These are phyloP conservation scores for Heptranchias perlo DNA, from an alignment of 2,113 vertebrate species.

Conservation along the genomic window DNA sequence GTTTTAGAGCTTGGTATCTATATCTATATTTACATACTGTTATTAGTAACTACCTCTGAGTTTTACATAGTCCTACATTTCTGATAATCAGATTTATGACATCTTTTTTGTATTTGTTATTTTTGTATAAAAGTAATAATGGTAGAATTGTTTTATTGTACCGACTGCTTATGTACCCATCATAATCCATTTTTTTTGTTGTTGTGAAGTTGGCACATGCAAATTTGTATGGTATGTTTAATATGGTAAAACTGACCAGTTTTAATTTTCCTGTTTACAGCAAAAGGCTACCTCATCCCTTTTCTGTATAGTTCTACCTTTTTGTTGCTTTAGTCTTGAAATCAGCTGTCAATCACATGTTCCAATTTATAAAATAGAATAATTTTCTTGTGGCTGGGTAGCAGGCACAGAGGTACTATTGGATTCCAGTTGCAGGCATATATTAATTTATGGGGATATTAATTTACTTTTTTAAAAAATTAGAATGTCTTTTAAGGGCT, in stretches of 20 bases:
- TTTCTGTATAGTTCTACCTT: conserved; percentile 63
- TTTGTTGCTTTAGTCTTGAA: conserved; percentile 64
- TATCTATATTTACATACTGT: conserved; percentile 73
- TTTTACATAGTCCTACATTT: conserved; percentile 65
- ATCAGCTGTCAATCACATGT: conserved; percentile 60
- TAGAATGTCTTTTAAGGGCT: background rate
- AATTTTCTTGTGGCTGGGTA: background rate
- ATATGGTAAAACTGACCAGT: conserved; percentile 42
- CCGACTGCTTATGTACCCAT: conserved; percentile 61
- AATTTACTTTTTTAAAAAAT: conserved; percentile 1
- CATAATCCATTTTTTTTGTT: conserved; percentile 46
- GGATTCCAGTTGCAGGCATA: background rate
- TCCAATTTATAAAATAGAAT: conserved; percentile 48
- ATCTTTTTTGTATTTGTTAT: conserved; percentile 58
- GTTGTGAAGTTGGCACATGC: conserved; percentile 58
- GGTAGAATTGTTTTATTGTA: conserved; percentile 59
- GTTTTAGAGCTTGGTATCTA: conserved; percentile 62
- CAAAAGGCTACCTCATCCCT: conserved; percentile 92
- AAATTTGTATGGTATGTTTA: conserved; percentile 40
- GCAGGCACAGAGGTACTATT: background rate
- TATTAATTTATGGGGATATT: background rate
- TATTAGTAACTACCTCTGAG: conserved; percentile 96
- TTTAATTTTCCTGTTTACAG: conserved; percentile 83
- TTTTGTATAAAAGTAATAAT: conserved; percentile 57
- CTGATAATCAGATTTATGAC: conserved; percentile 57